phyloP scores from a whole-genome alignment of 2,888 invertebrate genomes.

The Eristalinus sepulchralis region DNA sequence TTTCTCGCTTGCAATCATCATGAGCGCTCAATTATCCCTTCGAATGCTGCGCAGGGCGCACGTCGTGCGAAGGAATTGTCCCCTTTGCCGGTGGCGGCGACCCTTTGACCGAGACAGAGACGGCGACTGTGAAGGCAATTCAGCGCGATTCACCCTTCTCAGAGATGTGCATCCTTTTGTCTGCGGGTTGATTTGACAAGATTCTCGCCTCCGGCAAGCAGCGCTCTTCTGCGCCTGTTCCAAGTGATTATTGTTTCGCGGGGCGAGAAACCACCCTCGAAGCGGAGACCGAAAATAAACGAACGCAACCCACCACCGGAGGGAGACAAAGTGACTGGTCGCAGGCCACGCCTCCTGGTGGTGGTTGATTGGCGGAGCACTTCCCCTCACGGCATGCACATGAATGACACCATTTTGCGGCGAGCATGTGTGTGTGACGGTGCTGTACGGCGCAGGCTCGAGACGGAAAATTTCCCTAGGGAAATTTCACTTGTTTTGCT shows the following conservation, averaged over 20 bases:
- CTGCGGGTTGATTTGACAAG: constrained; percentile 63
- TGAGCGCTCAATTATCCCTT: constrained; percentile 66
- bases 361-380: constrained; percentile 75
- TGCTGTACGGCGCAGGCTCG: constrained; percentile 36
- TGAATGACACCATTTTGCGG: constrained; percentile 75
- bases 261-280: constrained; percentile 32
- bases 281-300: constrained; percentile 70
- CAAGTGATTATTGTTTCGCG: constrained; percentile 76
- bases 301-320: constrained; percentile 72
- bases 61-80: constrained; percentile 6
- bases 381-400: constrained; percentile 73
- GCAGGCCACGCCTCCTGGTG: constrained; percentile 76
- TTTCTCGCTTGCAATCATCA: constrained; percentile 55
- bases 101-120: constrained; percentile 19
- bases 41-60: constrained; percentile 59
- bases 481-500: constrained; percentile 32
- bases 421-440: constrained; percentile 44
- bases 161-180: constrained; percentile 25
- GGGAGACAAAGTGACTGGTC: constrained; percentile 73
- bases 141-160: constrained; percentile 72
- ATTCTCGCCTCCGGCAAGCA: constrained; percentile 55
- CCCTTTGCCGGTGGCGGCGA: constrained; percentile 15
- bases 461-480: constrained; percentile 55
- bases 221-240: constrained; percentile 75
- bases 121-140: constrained; percentile 53